phyloP scores from a whole-genome alignment of 2,113 vertebrate species.

The Riparia riparia region DNA sequence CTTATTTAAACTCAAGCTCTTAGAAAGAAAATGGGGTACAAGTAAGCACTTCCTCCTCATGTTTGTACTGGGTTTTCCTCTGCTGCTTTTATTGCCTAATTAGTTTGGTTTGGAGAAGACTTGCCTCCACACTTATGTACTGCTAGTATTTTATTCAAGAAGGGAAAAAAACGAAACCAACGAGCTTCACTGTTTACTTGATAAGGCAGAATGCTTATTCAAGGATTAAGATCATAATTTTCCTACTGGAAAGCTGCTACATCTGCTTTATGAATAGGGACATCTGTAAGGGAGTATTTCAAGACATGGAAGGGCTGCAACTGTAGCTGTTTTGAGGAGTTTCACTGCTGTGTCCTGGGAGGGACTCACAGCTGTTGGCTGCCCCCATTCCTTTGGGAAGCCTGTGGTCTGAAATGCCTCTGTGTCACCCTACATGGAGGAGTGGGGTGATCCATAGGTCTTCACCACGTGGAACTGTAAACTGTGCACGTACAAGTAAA shows the following conservation, averaged over 20 bases:
- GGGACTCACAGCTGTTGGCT: not conserved
- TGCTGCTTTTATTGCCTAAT: not conserved
- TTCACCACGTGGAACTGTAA: fast-evolving
- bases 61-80: not conserved
- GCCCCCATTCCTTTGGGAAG: not conserved
- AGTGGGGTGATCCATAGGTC: not conserved
- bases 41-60: not conserved
- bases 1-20: not conserved
- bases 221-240: not conserved
- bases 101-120: not conserved
- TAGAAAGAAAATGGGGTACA: not conserved
- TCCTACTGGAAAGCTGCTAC: not conserved
- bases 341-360: not conserved
- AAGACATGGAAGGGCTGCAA: not conserved
- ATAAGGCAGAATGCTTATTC: not conserved
- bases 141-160: not conserved
- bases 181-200: not conserved
- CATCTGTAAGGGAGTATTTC: not conserved
- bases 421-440: fast-evolving
- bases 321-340: not conserved
- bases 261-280: not conserved
- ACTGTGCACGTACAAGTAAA: fast-evolving
- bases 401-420: not conserved
- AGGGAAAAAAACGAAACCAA: not conserved
- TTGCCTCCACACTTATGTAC: not conserved